Percentiles rank a stretch among this genome's conserved stretches.
These are phyloP conservation scores for Pempheris klunzingeri DNA, from an alignment of 2,797 vertebrate species.

Conservation along the genomic window DNA sequence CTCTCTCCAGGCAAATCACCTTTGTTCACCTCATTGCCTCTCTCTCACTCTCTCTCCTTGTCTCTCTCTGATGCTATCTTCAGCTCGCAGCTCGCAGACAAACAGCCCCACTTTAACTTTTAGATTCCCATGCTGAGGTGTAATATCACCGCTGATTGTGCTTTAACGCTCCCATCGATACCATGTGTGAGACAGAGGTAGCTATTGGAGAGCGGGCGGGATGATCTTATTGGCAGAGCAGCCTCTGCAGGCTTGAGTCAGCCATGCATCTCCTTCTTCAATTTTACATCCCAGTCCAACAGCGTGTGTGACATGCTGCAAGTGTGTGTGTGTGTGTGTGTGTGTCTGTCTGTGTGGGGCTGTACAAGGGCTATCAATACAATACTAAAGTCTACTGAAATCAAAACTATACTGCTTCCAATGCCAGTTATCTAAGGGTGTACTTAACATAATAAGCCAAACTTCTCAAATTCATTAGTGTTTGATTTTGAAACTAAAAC, in stretches of 20 bases:
- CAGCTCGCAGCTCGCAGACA: conserved; percentile 69
- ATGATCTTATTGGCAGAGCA: conserved; percentile 59
- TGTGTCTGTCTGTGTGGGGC: background rate
- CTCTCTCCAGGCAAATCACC: conserved; percentile 71
- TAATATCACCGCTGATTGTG: conserved; percentile 81
- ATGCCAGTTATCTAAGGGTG: background rate
- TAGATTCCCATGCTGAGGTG: conserved; percentile 72
- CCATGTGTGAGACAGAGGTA: conserved; percentile 39
- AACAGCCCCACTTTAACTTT: conserved; percentile 77
- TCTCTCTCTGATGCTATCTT: conserved; percentile 77
- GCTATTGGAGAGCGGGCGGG: conserved; percentile 26
- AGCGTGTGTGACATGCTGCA: background rate
- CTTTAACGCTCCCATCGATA: conserved; percentile 77
- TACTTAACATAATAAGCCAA: background rate
- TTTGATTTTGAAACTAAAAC: background rate
- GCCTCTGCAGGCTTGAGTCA: conserved; percentile 35
- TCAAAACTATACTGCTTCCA: background rate
- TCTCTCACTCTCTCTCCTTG: conserved; percentile 55
- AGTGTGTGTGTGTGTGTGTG: background rate
- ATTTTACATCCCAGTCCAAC: conserved; percentile 28
- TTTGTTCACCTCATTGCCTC: conserved; percentile 76
- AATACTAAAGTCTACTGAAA: background rate
- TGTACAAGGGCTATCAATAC: background rate
- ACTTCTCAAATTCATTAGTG: background rate
- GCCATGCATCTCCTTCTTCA: conserved; percentile 41